Evolutionary conservation across 2,797 vertebrate genomes (phyloP).

Genomic region (Octomys mimax): DNA sequence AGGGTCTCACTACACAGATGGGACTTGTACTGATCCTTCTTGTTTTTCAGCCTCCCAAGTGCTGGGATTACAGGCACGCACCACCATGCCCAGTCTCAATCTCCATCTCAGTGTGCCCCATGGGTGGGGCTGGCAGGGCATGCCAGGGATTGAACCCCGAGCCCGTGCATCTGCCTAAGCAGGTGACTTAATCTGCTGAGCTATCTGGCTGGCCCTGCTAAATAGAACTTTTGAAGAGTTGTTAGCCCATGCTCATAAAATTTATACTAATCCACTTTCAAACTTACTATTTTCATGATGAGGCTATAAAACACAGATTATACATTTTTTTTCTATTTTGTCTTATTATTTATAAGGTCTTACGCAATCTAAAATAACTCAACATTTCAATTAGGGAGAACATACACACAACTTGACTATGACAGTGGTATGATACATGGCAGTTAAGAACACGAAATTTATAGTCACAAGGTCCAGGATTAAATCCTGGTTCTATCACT

Average conservation of each 20-base stretch:
- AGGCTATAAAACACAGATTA: conserved; percentile 86
- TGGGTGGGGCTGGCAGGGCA: too few relatives aligned
- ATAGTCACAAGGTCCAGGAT: neutral
- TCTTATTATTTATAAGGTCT: conserved; percentile 46
- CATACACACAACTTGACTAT: conserved; percentile 9
- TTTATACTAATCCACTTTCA: conserved; percentile 85
- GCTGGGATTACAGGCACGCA: too few relatives aligned
- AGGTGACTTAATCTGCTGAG: too few relatives aligned
- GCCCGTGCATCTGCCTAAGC: too few relatives aligned
- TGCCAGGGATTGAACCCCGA: too few relatives aligned
- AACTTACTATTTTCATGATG: conserved; percentile 84
- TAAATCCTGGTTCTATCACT: conserved; percentile 53
- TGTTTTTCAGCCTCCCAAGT: too few relatives aligned
- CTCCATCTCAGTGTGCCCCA: too few relatives aligned
- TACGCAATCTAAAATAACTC: conserved; percentile 39
- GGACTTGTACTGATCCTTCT: too few relatives aligned
- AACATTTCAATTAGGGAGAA: conserved; percentile 48
- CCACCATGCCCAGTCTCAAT: too few relatives aligned
- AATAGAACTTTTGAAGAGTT: conserved; percentile 84
- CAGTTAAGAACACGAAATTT: conserved; percentile 25
- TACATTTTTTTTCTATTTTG: conserved; percentile 38
- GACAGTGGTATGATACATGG: neutral
- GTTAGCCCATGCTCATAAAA: conserved; percentile 74
- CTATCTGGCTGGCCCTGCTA: neutral
- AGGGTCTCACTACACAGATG: too few relatives aligned